Conservation (phyloP, 1,140 invertebrate species). For the Drosophila melanica region DNA sequence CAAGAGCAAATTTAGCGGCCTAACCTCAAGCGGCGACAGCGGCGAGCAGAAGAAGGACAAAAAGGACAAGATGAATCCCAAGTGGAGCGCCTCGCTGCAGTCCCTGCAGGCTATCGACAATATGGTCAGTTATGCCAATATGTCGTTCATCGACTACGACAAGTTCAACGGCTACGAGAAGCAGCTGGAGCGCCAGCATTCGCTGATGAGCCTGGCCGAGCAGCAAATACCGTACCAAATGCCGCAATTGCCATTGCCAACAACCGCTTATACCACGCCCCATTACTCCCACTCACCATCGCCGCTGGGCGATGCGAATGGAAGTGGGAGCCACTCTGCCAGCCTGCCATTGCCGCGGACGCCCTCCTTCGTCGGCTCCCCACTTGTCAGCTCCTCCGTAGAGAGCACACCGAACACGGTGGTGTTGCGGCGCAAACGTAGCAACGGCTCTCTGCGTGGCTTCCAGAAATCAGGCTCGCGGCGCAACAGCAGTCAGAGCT, state of each 20-base stretch:
- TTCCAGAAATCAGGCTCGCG: conserved; percentile 43
- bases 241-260: conserved; percentile 47
- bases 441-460: conserved; percentile 41
- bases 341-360: conserved; percentile 28
- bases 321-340: conserved; percentile 20
- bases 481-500: conserved; percentile 54
- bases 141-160: conserved; percentile 83
- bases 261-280: conserved; percentile 26
- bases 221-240: conserved; percentile 18
- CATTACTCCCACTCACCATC: conserved; percentile 49
- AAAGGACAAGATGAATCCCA: conserved; percentile 79
- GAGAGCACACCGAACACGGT: conserved; percentile 52
- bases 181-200: conserved; percentile 76
- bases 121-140: conserved; percentile 83
- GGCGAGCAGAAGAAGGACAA: conserved; percentile 50
- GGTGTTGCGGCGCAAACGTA: conserved; percentile 57
- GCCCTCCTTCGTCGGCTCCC: conserved; percentile 35
- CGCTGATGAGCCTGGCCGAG: conserved; percentile 70
- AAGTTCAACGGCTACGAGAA: conserved; percentile 83
- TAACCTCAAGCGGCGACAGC: conserved; percentile 28
- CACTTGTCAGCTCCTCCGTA: conserved; percentile 29
- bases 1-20: conserved; percentile 58
- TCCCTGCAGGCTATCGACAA: conserved; percentile 83
- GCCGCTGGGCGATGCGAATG: conserved; percentile 31
- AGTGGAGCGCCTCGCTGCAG: conserved; percentile 82